phyloP scores from a whole-genome alignment of 2,888 invertebrate species.

The Hoplodrina blanda region DNA sequence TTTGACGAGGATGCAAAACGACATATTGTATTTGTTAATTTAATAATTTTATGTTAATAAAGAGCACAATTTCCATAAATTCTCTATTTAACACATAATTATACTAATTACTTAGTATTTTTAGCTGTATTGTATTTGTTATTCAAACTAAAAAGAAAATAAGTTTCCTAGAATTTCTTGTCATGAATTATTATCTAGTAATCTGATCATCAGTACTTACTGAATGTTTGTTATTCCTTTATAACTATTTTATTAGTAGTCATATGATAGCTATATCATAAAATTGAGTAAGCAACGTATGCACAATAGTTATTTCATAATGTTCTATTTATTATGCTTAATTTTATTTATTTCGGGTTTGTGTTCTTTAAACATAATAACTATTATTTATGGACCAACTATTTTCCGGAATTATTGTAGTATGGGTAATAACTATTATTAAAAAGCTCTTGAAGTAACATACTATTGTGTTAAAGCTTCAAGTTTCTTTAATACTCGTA shows the following conservation, averaged over 20 bases:
- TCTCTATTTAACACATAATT: not conserved
- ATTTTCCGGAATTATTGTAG: conserved; percentile 1
- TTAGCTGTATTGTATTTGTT: not conserved
- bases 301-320: conserved; percentile 11
- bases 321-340: not conserved
- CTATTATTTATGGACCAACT: not conserved
- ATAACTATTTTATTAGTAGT: conserved; percentile 2
- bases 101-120: not conserved
- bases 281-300: conserved; percentile 6
- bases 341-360: conserved; percentile 5
- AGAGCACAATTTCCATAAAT: not conserved
- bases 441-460: no score
- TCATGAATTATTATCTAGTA: not conserved
- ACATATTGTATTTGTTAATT: not conserved
- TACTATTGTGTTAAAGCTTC: not conserved
- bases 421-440: no score
- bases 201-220: not conserved
- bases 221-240: not conserved
- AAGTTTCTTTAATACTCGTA: not conserved
- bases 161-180: no score
- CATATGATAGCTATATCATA: conserved; percentile 3
- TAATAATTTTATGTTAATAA: not conserved
- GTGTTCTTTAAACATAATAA: conserved; percentile 1
- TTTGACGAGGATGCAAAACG: no score
- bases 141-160: not conserved